Evolutionary conservation across 2,888 invertebrate genomes (phyloP).

Genomic region (Mythimna albipuncta): DNA sequence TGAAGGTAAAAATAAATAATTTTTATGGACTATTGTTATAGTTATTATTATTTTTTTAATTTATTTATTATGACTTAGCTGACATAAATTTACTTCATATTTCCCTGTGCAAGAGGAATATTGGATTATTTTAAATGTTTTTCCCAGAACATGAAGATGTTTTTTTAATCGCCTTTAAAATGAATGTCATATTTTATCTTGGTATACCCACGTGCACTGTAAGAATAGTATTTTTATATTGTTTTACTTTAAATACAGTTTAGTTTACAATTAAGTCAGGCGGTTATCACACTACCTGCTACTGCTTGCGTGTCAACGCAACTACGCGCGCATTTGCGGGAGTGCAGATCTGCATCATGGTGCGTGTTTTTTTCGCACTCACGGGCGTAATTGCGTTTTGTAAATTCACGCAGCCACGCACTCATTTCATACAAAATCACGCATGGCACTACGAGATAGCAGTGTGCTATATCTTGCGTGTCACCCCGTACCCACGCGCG

Average conservation of each 20-base stretch:
- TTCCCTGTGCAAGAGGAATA: background rate
- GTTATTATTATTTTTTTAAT: background rate
- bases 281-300: too few species aligned
- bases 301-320: too few species aligned
- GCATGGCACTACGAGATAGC: too few species aligned
- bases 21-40: conserved; percentile 8
- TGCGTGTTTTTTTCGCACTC: too few species aligned
- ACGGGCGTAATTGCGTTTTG: too few species aligned
- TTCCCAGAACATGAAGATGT: background rate
- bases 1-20: background rate
- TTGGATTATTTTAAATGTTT: background rate
- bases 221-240: background rate
- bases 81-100: background rate
- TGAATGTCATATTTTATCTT: background rate
- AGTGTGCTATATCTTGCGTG: too few species aligned
- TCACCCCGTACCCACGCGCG: too few species aligned
- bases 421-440: too few species aligned
- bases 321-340: too few species aligned
- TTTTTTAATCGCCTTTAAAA: background rate
- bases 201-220: background rate
- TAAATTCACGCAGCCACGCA: too few species aligned
- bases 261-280: too few species aligned
- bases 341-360: too few species aligned
- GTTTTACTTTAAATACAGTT: background rate
- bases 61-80: background rate